phyloP scores from a whole-genome alignment of 1,140 invertebrate genomes.

The Piezodorus guildinii region DNA sequence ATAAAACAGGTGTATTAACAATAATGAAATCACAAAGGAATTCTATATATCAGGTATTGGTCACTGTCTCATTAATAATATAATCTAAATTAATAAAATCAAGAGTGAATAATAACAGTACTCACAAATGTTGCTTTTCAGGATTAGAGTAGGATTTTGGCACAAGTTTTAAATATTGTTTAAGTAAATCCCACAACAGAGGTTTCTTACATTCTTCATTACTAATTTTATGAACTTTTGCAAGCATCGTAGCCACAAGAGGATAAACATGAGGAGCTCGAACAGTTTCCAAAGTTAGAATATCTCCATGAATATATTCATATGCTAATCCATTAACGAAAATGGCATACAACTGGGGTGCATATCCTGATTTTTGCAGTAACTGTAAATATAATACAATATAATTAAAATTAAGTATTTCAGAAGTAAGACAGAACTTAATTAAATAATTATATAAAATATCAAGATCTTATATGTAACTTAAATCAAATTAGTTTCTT shows the following conservation, averaged over 20 bases:
- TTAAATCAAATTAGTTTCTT: too few species aligned
- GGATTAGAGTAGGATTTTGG: conserved; percentile 37
- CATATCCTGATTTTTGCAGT: conserved; percentile 61
- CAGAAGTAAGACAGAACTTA: not conserved
- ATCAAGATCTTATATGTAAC: too few species aligned
- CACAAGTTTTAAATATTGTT: conserved; percentile 60
- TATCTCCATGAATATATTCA: conserved; percentile 76
- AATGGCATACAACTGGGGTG: conserved; percentile 75
- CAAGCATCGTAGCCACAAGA: conserved; percentile 66
- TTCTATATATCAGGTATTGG: too few species aligned
- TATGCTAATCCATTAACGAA: conserved; percentile 93
- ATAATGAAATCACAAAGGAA: too few species aligned
- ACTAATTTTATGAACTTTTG: conserved; percentile 57
- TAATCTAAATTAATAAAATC: too few species aligned
- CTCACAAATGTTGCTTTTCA: conserved; percentile 40
- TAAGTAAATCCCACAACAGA: conserved; percentile 59
- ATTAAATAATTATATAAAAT: too few species aligned
- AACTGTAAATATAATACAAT: conserved; percentile 42
- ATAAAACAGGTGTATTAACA: too few species aligned
- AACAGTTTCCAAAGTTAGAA: conserved; percentile 58
- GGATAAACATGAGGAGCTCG: conserved; percentile 55
- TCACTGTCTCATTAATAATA: too few species aligned
- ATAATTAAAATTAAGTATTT: conserved; percentile 1
- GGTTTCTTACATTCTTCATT: conserved; percentile 33
- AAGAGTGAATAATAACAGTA: too few species aligned